Conservation (phyloP, 2,113 vertebrate genomes). For the Actenoides lindsayi region DNA sequence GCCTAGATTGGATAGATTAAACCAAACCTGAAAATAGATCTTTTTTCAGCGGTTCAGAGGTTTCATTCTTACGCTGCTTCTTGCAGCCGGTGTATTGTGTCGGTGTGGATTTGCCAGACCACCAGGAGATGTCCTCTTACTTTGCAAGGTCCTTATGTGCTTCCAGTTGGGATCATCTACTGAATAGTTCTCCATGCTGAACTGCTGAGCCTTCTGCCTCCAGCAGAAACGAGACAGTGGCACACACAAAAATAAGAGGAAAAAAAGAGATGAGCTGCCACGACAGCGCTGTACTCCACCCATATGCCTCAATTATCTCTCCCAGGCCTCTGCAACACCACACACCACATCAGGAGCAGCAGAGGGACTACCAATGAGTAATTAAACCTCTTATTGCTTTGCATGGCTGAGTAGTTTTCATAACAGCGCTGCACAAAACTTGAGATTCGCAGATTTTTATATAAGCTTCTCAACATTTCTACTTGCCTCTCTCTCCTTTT, state of each 20-base stretch:
- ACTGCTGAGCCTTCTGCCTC: background rate
- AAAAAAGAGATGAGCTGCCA: constrained; percentile 17
- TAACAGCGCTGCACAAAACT: constrained; percentile 40
- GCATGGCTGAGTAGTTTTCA: constrained; percentile 51
- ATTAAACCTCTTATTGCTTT: constrained; percentile 47
- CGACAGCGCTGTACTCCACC: constrained; percentile 2
- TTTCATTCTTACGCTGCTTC: background rate
- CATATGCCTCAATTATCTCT: constrained; percentile 66
- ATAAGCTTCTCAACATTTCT: constrained; percentile 51
- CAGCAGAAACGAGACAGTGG: background rate
- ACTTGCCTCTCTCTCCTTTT: constrained; percentile 57
- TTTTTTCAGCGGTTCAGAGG: background rate
- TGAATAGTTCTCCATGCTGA: background rate
- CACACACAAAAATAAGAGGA: background rate
- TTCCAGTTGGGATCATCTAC: background rate
- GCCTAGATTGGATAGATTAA: background rate
- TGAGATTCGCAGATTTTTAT: constrained; percentile 46
- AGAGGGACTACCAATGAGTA: constrained; percentile 24
- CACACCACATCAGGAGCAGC: constrained; percentile 35
- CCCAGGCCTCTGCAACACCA: constrained; percentile 52
- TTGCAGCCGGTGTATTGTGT: accelerated
- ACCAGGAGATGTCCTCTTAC: background rate
- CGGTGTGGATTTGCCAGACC: background rate
- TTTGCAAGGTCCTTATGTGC: background rate
- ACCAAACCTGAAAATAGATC: background rate